Evolutionary conservation across 2,888 invertebrate genomes (phyloP).

Genomic region (Trimorus sp.): DNA sequence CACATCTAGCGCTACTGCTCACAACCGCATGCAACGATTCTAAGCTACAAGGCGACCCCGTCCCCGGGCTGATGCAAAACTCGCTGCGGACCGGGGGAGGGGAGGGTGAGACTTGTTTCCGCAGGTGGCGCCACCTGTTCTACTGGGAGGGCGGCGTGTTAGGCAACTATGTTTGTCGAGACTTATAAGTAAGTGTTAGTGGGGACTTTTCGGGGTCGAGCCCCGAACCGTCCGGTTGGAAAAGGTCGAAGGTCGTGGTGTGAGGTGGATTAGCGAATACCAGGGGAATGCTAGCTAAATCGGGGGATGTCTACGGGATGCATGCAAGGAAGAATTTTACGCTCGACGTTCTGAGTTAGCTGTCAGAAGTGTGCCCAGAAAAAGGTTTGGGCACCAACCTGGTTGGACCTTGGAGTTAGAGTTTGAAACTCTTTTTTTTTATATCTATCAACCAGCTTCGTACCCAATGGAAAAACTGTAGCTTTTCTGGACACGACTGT

Average conservation of each 20-base stretch:
- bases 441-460: too few species aligned
- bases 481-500: not conserved
- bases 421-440: too few species aligned
- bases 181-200: conserved; percentile 34
- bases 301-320: conserved; percentile 56
- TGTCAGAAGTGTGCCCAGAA: conserved; percentile 4
- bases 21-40: conserved; percentile 35
- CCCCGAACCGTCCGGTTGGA: too few species aligned
- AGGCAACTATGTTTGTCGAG: conserved; percentile 4
- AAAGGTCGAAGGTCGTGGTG: conserved; percentile 2
- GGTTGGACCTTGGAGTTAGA: too few species aligned
- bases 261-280: conserved; percentile 21
- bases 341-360: conserved; percentile 61
- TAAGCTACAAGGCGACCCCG: conserved; percentile 2
- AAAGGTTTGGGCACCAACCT: too few species aligned
- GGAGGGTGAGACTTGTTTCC: too few species aligned
- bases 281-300: conserved; percentile 31
- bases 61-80: not conserved
- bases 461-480: too few species aligned
- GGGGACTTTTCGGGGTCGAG: conserved; percentile 2
- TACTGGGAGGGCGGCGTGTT: not conserved
- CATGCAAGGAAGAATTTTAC: conserved; percentile 66
- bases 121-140: too few species aligned
- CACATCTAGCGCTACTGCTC: conserved; percentile 26
- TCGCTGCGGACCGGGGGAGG: too few species aligned